Conservation (phyloP, 2,113 vertebrate genomes). For the Athene noctua region DNA sequence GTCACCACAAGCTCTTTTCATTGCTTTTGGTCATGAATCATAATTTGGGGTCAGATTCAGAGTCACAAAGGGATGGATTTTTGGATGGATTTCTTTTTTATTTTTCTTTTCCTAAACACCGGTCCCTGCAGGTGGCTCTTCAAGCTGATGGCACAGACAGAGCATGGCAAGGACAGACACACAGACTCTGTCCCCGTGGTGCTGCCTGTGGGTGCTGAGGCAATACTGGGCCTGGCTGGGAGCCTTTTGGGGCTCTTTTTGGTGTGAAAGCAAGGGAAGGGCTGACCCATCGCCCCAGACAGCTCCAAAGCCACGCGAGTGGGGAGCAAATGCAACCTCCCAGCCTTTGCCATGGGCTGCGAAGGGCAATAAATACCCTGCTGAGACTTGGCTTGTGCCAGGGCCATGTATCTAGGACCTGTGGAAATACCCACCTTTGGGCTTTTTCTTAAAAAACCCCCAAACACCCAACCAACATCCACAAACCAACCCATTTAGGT, state of each 20-base stretch:
- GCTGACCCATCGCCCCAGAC: neutral
- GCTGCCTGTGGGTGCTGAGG: neutral
- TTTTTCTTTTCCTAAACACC: neutral
- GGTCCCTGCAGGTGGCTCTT: neutral
- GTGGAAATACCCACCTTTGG: neutral
- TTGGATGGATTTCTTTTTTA: neutral
- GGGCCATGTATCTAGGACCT: neutral
- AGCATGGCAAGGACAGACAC: neutral
- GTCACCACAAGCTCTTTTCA: neutral
- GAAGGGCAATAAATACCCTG: neutral
- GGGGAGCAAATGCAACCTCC: neutral
- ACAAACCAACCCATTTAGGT: neutral
- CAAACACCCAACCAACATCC: neutral
- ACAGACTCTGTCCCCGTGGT: neutral
- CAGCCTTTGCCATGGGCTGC: neutral
- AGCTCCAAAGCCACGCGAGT: accelerated
- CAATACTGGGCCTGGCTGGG: neutral
- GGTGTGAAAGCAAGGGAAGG: neutral
- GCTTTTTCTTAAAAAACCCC: neutral
- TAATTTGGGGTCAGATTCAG: neutral
- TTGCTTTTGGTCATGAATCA: neutral
- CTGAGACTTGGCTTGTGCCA: neutral
- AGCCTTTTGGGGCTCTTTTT: neutral
- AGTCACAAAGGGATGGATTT: neutral
- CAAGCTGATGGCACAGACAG: neutral